phyloP scores from a whole-genome alignment of 2,888 invertebrate species.

The Salticus scenicus region DNA sequence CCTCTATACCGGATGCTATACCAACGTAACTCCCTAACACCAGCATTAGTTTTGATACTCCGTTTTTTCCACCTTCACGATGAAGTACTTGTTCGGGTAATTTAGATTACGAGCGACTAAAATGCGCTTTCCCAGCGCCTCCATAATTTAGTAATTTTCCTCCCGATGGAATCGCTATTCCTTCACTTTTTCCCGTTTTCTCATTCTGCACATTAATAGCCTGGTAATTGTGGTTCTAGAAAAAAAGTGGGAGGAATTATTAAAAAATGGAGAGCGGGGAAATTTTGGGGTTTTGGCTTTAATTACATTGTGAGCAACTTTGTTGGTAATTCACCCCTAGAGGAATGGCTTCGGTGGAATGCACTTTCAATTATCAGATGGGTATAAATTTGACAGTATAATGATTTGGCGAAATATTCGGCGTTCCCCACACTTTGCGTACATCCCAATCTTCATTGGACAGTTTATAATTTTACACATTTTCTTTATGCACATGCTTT shows the following conservation, averaged over 20 bases:
- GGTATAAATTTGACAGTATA: not conserved
- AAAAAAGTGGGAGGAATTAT: slow-evolving; percentile 17
- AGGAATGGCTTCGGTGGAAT: slow-evolving; percentile 11
- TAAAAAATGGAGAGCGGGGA: not conserved
- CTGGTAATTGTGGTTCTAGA: slow-evolving; percentile 40
- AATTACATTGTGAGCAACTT: slow-evolving; percentile 34
- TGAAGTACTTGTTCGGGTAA: slow-evolving; percentile 66
- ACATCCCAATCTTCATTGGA: not conserved
- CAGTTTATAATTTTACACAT: not conserved
- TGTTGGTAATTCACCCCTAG: slow-evolving; percentile 29
- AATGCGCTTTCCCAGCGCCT: slow-evolving; percentile 45
- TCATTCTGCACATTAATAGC: slow-evolving; percentile 44
- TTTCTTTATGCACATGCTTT: not conserved
- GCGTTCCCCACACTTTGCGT: not conserved
- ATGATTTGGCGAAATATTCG: not conserved
- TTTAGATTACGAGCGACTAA: slow-evolving; percentile 63
- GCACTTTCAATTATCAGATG: slow-evolving; percentile 3
- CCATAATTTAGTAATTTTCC: slow-evolving; percentile 60
- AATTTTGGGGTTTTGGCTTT: slow-evolving; percentile 43
- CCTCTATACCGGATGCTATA: slow-evolving; percentile 60
- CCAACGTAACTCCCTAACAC: slow-evolving; percentile 42
- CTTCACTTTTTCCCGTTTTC: slow-evolving; percentile 10
- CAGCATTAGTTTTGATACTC: slow-evolving; percentile 57
- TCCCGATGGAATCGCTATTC: slow-evolving; percentile 22
- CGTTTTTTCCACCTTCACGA: slow-evolving; percentile 60